These are phyloP conservation scores for Solea solea DNA, from an alignment of 2,113 vertebrate species.

Conservation along the genomic window DNA sequence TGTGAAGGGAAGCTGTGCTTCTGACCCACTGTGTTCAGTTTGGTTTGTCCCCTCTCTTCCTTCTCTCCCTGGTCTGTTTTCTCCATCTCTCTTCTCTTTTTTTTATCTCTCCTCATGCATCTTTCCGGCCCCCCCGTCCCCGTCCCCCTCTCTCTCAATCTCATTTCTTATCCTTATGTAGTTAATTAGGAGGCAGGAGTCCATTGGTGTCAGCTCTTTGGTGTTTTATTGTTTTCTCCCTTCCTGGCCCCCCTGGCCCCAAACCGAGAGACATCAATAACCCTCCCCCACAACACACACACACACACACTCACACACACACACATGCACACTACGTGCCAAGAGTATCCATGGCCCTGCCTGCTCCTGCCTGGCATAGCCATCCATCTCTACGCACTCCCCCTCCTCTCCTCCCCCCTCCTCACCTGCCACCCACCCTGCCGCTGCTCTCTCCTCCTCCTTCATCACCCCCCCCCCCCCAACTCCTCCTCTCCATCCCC, in stretches of 20 bases:
- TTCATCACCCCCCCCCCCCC: slow-evolving; percentile 32
- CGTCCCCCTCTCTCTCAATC: slow-evolving; percentile 4
- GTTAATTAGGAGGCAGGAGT: slow-evolving; percentile 76
- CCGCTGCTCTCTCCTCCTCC: slow-evolving; percentile 63
- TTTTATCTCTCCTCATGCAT: slow-evolving; percentile 23
- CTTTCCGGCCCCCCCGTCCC: slow-evolving; percentile 11
- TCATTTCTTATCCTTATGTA: slow-evolving; percentile 34
- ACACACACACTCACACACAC: slow-evolving; percentile 21
- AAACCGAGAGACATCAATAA: slow-evolving; percentile 68
- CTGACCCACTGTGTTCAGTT: slow-evolving; percentile 23
- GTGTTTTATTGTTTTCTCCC: slow-evolving; percentile 70
- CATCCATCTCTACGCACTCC: slow-evolving; percentile 65
- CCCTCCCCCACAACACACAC: slow-evolving; percentile 40
- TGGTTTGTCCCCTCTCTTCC: slow-evolving; percentile 7
- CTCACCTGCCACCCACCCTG: slow-evolving; percentile 35
- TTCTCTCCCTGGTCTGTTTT: not conserved
- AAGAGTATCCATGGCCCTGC: slow-evolving; percentile 63
- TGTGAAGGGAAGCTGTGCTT: slow-evolving; percentile 7
- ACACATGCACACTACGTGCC: slow-evolving; percentile 34
- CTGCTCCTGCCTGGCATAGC: slow-evolving; percentile 68
- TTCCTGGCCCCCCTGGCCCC: slow-evolving; percentile 17
- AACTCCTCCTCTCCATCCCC: slow-evolving; percentile 39
- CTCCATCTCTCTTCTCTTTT: not conserved
- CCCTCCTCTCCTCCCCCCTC: slow-evolving; percentile 2
- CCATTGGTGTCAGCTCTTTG: slow-evolving; percentile 68